Conservation (phyloP, 2,113 vertebrate species). For the Condylura cristata region DNA sequence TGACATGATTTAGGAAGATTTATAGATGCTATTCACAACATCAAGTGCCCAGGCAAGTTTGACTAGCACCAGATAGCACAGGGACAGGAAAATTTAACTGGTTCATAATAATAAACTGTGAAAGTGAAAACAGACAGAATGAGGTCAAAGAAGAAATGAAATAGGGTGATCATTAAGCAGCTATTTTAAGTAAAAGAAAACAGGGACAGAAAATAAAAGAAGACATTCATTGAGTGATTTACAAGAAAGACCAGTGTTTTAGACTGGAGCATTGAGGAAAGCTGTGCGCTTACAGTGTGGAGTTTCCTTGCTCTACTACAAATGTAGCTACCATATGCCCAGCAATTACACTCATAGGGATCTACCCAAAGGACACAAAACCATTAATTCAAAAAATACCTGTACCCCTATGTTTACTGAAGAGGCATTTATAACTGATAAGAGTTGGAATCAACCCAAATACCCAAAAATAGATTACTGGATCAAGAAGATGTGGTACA, state of each 20-base stretch:
- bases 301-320: no score
- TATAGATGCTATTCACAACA: background rate
- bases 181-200: background rate
- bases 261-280: background rate
- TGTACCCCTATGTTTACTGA: no score
- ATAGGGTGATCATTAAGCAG: background rate
- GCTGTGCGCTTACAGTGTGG: background rate
- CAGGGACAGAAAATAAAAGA: background rate
- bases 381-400: no score
- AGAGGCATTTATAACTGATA: no score
- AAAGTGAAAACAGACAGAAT: background rate
- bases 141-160: constrained; percentile 19
- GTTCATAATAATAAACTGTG: background rate
- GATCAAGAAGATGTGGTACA: no score
- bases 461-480: no score
- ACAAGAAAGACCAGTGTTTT: background rate
- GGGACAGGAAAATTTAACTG: background rate
- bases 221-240: background rate
- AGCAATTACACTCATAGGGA: no score
- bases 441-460: no score
- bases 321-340: no score
- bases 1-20: background rate
- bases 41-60: background rate
- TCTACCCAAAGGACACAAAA: no score
- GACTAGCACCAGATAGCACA: background rate